Evolutionary conservation across 2,113 vertebrate species (phyloP).

Genomic region (Peromyscus polionotus): DNA sequence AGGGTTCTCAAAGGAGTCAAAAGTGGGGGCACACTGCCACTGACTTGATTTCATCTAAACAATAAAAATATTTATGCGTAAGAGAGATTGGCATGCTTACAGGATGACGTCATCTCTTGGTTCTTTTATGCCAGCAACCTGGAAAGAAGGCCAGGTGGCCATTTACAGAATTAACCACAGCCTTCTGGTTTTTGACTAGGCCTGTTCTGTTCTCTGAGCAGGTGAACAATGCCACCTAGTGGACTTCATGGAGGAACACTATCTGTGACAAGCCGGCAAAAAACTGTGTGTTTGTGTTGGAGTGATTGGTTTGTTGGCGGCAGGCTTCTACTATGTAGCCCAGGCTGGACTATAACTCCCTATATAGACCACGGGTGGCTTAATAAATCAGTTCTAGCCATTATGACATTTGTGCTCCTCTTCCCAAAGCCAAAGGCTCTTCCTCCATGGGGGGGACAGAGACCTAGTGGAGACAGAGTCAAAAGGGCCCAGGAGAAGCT

Average conservation of each 20-base stretch:
- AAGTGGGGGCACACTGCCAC: neutral
- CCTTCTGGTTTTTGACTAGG: neutral
- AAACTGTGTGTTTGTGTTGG: neutral
- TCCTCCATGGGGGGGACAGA: neutral
- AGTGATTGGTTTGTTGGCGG: neutral
- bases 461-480: neutral
- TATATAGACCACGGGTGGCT: neutral
- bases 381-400: neutral
- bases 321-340: neutral
- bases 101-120: neutral
- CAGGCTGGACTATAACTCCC: neutral
- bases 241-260: neutral
- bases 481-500: neutral
- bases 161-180: neutral
- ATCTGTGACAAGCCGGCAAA: neutral
- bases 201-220: neutral
- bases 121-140: neutral
- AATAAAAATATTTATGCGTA: slow-evolving; percentile 39
- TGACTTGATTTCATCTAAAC: slow-evolving; percentile 2
- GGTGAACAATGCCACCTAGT: slow-evolving; percentile 84
- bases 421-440: neutral
- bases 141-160: fast-evolving
- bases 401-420: neutral
- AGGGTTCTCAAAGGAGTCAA: neutral
- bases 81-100: neutral